phyloP scores from a whole-genome alignment of 2,888 invertebrate genomes.

The Gymnocheta viridis region DNA sequence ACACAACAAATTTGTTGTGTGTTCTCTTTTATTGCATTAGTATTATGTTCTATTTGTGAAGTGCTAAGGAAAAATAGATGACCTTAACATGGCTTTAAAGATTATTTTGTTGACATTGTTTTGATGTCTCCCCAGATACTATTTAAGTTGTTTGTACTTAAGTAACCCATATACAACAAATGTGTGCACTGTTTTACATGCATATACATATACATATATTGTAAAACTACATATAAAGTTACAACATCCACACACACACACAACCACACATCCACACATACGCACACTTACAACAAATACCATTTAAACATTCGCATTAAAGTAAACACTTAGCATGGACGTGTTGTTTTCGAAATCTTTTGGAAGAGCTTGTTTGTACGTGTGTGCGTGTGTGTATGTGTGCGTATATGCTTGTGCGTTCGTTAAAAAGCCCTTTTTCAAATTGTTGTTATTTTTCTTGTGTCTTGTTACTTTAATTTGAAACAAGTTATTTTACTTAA shows the following conservation, averaged over 20 bases:
- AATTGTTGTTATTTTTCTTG: slow-evolving; percentile 15
- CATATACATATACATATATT: no score
- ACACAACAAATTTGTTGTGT: slow-evolving; percentile 54
- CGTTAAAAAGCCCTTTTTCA: neutral
- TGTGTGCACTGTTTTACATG: neutral
- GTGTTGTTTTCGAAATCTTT: neutral
- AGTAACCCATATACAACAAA: slow-evolving; percentile 21
- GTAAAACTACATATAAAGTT: no score
- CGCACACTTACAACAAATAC: neutral
- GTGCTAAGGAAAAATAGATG: slow-evolving; percentile 55
- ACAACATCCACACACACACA: no score
- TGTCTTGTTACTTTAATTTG: neutral
- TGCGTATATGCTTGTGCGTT: neutral
- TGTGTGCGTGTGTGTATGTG: neutral
- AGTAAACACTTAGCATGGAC: neutral
- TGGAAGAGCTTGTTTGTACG: neutral
- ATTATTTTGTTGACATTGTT: slow-evolving; percentile 67
- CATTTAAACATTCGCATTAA: neutral
- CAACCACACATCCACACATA: neutral
- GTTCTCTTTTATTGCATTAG: slow-evolving; percentile 25
- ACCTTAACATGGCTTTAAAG: slow-evolving; percentile 62
- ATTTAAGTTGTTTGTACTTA: slow-evolving; percentile 64
- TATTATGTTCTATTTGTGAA: slow-evolving; percentile 50
- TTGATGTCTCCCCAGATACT: slow-evolving; percentile 66
- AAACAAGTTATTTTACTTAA: slow-evolving; percentile 27